These are phyloP conservation scores for Acridotheres tristis DNA, from an alignment of 2,797 vertebrate species.

Conservation along the genomic window DNA sequence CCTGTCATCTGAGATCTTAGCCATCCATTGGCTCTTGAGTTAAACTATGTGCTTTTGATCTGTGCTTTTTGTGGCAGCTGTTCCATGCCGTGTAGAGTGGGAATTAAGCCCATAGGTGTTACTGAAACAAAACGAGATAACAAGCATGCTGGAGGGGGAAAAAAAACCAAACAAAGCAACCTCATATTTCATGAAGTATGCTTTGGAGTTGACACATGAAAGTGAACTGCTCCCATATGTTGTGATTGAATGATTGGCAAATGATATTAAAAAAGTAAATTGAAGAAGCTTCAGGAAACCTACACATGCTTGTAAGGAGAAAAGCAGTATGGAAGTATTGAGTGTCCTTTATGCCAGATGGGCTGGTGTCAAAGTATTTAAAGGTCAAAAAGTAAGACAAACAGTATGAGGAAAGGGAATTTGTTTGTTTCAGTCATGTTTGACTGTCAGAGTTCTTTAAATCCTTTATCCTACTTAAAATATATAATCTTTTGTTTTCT, in stretches of 20 bases:
- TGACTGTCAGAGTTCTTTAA: conserved; percentile 18
- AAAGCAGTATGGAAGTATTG: not conserved
- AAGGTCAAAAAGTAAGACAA: not conserved
- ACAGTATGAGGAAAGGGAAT: not conserved
- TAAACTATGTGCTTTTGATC: not conserved
- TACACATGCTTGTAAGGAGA: not conserved
- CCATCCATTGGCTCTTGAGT: not conserved
- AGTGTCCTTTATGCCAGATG: not conserved
- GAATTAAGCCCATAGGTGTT: not conserved
- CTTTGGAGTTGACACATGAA: not conserved
- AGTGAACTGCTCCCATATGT: not conserved
- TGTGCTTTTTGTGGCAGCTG: not conserved
- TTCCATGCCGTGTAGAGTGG: not conserved
- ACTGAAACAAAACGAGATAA: not conserved
- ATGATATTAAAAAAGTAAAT: not conserved
- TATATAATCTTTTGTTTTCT: conserved; percentile 14
- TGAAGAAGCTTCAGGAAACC: not conserved
- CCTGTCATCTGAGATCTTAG: not conserved
- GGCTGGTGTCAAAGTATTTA: not conserved
- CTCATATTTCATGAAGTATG: not conserved
- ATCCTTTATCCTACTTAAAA: not conserved
- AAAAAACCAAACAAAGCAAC: not conserved
- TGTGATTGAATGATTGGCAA: not conserved
- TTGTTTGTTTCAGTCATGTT: not conserved
- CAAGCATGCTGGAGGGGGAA: not conserved